Base-by-base conservation (phyloP, 2,113 vertebrate species). In the Pimephales promelas region DNA sequence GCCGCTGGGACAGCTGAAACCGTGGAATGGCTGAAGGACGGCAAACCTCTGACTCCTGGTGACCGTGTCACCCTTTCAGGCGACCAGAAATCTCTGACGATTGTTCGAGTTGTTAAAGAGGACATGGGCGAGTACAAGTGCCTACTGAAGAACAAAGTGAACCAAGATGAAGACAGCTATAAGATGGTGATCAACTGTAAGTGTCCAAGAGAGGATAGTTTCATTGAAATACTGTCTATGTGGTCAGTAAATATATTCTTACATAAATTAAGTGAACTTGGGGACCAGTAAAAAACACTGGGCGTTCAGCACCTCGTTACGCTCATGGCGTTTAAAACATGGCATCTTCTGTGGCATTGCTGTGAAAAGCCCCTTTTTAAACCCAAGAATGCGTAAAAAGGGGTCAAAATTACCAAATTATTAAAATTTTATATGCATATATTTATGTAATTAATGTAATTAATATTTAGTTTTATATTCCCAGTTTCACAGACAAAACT, bases 121-220 rank as follows among this genome's bases (percentile, higher is more conserved):
- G 93, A 94, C 86, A 84, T 84, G 20, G 94, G 92, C 0, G 22
- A n/a, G 10, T 92, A 87, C 88, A 74, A 0, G 8, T 94, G 94
- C 54, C 1, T 8, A 8, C 56, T 93, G 18, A 11, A 0, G 6
- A 94, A 93, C 83, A 43, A 68, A 0, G 66, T 93, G 77, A 90
- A 13, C 88, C 10, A 0, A 0, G 61, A 16, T 0, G 0, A 61
- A 5, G 89, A 43, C 57, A 14, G 9, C 36, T 91, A 88, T 88
- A 74, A 0, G 1, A 45, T 94, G 87, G 45, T 18, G 45, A 89
- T 94, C 64, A 86, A 86, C 89, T 93, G 94, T 94, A 79, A 93
- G 94, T 92, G 34, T 62, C 0, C 11, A n/a, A 20, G 52, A 34
- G 22, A 45, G 11, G 36, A 36, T 7, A 76, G 4, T 56, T 59